Evolutionary conservation across 2,113 vertebrate species (phyloP), one percentile per base, ranked within the genome.

Genomic region (Leptocoma aspasia): DNA sequence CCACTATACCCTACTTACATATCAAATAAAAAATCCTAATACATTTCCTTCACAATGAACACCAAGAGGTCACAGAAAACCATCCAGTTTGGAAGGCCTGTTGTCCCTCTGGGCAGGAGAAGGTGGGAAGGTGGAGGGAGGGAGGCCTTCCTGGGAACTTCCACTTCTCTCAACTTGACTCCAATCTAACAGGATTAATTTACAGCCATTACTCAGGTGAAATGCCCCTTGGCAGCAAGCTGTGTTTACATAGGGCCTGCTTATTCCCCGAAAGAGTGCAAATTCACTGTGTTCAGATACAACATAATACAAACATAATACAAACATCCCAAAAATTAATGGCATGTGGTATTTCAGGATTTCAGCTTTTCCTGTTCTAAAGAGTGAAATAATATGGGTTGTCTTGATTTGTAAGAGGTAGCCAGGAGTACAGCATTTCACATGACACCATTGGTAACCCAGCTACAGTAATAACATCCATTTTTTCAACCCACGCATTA

Each of bases 371-470:
- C 73, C 93, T 87, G 49, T 47, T 68, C 73, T 84, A 44, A 52
- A 75, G 20, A 41, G 14, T 15, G 56, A 77, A 93, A 44, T 26
- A 64, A 26, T 42, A 64, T 2, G 1, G 2, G 24, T 61, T 59
- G 28, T 64, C 60, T 88, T 16, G 26, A 65, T 76, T 59, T 47
- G 22, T 70, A 75, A 77, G 65, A 33, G 27, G 44, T 15, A 64
- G 30, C 24, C 44, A 63, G 64, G 41, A 66, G 60, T 50, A 35
- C 16, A 66, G 26, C 31, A 41, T 49, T 92, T 80, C 89, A 63
- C 47, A 13, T 0, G 0, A 2, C 24, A 37, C 33, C 72, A 37
- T 0, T 31, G 60, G 64, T 70, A 86, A 82, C 56, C 1, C 4
- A 84, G 52, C 35, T 77, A 19, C 4, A 4, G n/a, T 6, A 82